These are phyloP conservation scores for Murina feae DNA, from an alignment of 2,113 vertebrate species.

Conservation along the genomic window DNA sequence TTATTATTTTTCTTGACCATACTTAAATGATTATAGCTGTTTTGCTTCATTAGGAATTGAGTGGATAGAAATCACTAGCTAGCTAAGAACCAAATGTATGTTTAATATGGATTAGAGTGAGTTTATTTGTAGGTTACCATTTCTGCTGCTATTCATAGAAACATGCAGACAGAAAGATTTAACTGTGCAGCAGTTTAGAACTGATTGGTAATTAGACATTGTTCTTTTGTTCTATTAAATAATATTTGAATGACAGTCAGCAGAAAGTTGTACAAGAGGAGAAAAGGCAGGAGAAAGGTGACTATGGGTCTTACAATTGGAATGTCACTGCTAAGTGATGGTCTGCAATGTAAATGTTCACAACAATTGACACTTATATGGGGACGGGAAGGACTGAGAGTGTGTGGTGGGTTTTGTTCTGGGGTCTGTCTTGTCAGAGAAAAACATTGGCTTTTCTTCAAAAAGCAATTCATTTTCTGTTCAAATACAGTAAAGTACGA, in stretches of 20 bases:
- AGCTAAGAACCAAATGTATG: background rate
- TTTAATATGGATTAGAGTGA: background rate
- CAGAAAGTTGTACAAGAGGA: conserved; percentile 18
- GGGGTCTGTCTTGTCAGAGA: conserved; percentile 19
- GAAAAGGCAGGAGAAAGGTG: conserved; percentile 38
- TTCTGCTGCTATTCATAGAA: conserved; percentile 41
- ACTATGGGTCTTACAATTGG: conserved; percentile 50
- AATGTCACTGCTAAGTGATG: conserved; percentile 44
- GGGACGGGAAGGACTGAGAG: conserved; percentile 11
- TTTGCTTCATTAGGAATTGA: background rate
- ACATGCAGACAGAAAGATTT: background rate
- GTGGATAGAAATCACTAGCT: background rate
- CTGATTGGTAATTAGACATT: conserved; percentile 50
- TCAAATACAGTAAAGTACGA: background rate
- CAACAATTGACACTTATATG: background rate
- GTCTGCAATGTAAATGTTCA: conserved; percentile 26
- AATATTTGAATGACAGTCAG: conserved; percentile 52
- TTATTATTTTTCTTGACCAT: conserved; percentile 9
- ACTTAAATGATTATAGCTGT: background rate
- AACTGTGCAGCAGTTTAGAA: conserved; percentile 13
- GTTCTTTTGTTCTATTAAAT: conserved; percentile 51
- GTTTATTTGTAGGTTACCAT: conserved; percentile 3
- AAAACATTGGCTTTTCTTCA: conserved; percentile 23
- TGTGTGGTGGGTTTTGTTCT: background rate
- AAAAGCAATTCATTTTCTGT: background rate